Evolutionary conservation across 2,113 vertebrate species (phyloP).

Genomic region (Nerophis lumbriciformis): DNA sequence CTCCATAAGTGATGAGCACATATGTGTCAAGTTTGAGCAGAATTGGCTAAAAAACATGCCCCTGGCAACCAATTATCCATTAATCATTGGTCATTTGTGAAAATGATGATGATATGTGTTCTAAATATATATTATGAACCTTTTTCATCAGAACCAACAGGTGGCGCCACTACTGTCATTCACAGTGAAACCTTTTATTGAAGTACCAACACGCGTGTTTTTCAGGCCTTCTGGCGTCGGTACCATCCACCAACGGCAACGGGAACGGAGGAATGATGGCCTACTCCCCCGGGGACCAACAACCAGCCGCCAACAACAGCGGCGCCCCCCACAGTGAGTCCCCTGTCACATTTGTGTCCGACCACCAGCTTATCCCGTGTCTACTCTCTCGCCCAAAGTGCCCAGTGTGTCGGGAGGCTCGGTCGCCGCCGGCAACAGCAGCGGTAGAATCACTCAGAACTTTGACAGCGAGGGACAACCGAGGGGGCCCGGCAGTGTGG

Average conservation of each 20-base stretch:
- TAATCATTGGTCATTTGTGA: no score
- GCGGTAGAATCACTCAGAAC: slow-evolving; percentile 61
- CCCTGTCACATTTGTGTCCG: background rate
- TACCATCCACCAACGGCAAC: slow-evolving; percentile 72
- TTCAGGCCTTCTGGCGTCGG: slow-evolving; percentile 72
- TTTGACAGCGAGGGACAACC: slow-evolving; percentile 59
- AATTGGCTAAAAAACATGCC: no score
- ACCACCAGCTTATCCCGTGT: fast-evolving
- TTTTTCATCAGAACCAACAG: no score
- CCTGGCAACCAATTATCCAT: no score
- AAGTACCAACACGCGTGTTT: background rate
- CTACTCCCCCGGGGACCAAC: slow-evolving; percentile 69
- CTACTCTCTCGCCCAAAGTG: slow-evolving; percentile 17
- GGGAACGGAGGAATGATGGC: slow-evolving; percentile 67
- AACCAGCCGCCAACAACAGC: slow-evolving; percentile 36
- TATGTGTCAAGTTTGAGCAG: no score
- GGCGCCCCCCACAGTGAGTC: background rate
- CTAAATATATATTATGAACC: no score
- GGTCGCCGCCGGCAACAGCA: slow-evolving; percentile 44
- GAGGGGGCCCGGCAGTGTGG: slow-evolving; percentile 18
- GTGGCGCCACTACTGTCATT: no score
- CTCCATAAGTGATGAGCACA: no score
- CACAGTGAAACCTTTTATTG: background rate
- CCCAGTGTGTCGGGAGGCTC: slow-evolving; percentile 46
- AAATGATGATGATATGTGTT: no score